Percentiles rank a stretch among this genome's conserved stretches.
phyloP scores from a whole-genome alignment of 2,797 vertebrate species.

The Clarias laeviceps region DNA sequence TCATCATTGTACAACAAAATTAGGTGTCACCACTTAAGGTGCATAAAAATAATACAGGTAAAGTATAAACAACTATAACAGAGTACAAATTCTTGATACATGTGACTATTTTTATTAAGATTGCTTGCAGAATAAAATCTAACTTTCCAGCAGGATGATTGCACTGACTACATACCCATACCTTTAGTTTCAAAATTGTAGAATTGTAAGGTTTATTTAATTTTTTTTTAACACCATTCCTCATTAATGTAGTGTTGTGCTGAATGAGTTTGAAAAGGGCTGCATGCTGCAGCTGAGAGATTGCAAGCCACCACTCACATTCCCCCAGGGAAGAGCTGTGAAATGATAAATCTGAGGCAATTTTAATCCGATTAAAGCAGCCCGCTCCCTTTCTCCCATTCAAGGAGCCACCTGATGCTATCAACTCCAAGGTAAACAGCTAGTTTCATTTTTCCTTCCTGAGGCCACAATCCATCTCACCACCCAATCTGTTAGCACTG shows the following conservation, averaged over 20 bases:
- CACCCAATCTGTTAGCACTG: conserved; percentile 23
- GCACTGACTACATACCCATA: not conserved
- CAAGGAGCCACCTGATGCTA: conserved; percentile 52
- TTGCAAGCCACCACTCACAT: conserved; percentile 17
- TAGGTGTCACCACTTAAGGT: no score
- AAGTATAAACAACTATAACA: no score
- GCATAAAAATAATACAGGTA: no score
- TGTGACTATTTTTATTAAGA: not conserved
- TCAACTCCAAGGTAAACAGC: conserved; percentile 54
- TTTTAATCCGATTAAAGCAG: conserved; percentile 55
- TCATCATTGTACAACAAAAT: no score
- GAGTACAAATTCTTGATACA: not conserved
- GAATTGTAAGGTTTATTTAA: not conserved
- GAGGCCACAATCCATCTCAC: not conserved
- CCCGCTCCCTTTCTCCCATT: conserved; percentile 32
- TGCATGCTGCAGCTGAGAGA: conserved; percentile 31
- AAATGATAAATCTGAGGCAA: conserved; percentile 54
- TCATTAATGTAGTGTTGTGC: not conserved
- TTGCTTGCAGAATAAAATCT: not conserved
- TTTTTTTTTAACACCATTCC: not conserved
- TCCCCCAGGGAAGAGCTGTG: conserved; percentile 28
- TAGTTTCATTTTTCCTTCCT: conserved; percentile 40
- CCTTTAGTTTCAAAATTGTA: not conserved
- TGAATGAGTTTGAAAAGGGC: not conserved
- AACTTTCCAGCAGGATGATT: not conserved